Percentiles rank a stretch among this genome's conserved stretches.
Conservation (phyloP, 2,113 vertebrate genomes). For the Excalfactoria chinensis region DNA sequence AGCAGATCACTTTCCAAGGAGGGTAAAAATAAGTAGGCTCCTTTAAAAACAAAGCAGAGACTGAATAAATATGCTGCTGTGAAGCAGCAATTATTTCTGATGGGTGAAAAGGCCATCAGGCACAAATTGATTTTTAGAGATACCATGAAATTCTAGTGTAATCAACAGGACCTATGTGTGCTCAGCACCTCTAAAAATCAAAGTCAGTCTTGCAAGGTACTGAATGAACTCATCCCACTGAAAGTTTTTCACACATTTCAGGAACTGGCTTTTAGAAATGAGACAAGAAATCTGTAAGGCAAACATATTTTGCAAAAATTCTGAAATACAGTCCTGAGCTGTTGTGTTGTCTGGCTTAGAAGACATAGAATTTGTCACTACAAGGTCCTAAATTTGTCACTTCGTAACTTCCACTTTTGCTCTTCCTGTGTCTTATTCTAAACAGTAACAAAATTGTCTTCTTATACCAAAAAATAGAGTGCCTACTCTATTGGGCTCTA, state of each 20-base stretch:
- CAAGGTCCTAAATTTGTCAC: neutral
- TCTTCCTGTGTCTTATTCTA: neutral
- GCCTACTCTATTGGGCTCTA: neutral
- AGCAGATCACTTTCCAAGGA: constrained; percentile 8
- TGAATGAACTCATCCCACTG: constrained; percentile 8
- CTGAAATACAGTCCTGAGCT: neutral
- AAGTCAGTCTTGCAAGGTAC: constrained; percentile 19
- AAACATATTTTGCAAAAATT: neutral
- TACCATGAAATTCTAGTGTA: constrained; percentile 6
- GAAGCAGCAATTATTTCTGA: constrained; percentile 65
- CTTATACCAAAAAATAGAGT: neutral
- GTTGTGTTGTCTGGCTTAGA: neutral
- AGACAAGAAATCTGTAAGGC: constrained; percentile 44
- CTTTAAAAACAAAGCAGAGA: constrained; percentile 44
- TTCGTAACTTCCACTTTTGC: neutral
- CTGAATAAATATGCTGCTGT: constrained; percentile 40
- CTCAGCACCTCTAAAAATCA: constrained; percentile 48
- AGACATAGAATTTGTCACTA: neutral
- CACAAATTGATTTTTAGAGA: constrained; percentile 54
- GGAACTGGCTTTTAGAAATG: constrained; percentile 20
- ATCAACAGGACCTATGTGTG: neutral
- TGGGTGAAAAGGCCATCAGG: constrained; percentile 62
- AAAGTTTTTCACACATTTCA: constrained; percentile 23
- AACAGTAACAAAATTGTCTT: neutral
- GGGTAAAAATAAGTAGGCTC: constrained; percentile 35